phyloP scores from a whole-genome alignment of 2,797 vertebrate species.

The Momotus momota region DNA sequence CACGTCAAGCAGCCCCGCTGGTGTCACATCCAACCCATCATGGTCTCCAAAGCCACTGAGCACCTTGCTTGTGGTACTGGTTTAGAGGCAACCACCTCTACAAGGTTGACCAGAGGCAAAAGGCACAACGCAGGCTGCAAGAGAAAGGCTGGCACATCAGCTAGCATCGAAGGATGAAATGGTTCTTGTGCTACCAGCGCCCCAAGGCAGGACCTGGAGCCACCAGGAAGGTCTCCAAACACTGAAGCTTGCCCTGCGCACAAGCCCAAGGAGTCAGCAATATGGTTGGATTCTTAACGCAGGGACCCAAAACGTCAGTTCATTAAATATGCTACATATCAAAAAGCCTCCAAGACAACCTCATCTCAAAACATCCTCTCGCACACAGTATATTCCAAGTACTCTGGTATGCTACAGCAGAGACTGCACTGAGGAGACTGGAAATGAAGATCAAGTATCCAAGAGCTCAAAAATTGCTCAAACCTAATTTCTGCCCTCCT shows the following conservation, averaged over 20 bases:
- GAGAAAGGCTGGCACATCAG: neutral
- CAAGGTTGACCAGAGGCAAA: neutral
- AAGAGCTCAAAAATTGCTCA: neutral
- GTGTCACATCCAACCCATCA: neutral
- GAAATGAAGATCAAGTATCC: neutral
- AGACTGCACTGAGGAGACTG: neutral
- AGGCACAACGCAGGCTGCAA: neutral
- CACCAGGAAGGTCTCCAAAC: neutral
- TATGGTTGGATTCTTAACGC: accelerated
- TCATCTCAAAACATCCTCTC: neutral
- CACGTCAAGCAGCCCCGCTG: accelerated
- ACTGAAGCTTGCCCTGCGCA: neutral
- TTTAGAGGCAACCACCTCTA: neutral
- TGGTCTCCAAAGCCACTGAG: neutral
- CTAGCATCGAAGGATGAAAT: accelerated
- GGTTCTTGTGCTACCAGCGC: neutral
- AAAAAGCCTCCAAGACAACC: neutral
- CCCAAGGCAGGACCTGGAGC: neutral
- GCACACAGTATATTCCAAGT: neutral
- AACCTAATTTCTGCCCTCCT: neutral
- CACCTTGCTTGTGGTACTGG: neutral
- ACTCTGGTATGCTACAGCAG: neutral
- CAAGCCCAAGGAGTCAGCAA: accelerated
- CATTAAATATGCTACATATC: neutral
- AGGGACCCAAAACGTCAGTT: neutral